A percentile compares a stretch with the other conserved stretches of the same genome.
These are phyloP conservation scores for Xylocampa areola DNA, from an alignment of 2,888 invertebrate genomes.

Conservation along the genomic window DNA sequence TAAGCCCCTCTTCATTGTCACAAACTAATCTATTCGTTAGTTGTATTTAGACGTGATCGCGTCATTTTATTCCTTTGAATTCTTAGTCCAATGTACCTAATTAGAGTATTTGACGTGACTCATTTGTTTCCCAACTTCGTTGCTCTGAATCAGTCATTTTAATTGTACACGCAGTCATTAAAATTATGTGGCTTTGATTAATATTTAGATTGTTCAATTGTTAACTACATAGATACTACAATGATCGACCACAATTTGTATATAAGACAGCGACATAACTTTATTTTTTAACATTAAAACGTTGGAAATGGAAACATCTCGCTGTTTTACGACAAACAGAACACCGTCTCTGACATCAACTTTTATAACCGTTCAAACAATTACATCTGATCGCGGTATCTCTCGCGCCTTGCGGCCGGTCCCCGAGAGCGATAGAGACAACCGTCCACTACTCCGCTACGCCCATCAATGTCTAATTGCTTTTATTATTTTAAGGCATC, in stretches of 20 bases:
- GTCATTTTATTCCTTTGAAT: slow-evolving; percentile 73
- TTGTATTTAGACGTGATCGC: slow-evolving; percentile 76
- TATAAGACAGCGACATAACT: slow-evolving; percentile 49
- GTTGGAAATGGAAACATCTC: slow-evolving; percentile 80
- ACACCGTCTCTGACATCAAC: slow-evolving; percentile 87
- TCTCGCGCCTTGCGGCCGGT: slow-evolving; percentile 67
- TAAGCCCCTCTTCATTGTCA: slow-evolving; percentile 20
- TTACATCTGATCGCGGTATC: slow-evolving; percentile 85
- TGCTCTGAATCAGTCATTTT: slow-evolving; percentile 79
- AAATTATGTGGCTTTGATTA: slow-evolving; percentile 71
- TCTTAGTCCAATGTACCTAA: slow-evolving; percentile 72
- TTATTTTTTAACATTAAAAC: slow-evolving; percentile 71
- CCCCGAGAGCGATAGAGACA: slow-evolving; percentile 74
- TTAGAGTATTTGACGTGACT: slow-evolving; percentile 72
- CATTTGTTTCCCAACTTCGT: slow-evolving; percentile 73
- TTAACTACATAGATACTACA: slow-evolving; percentile 46
- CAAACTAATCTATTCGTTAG: slow-evolving; percentile 50
- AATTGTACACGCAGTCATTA: slow-evolving; percentile 74
- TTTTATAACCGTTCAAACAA: slow-evolving; percentile 90
- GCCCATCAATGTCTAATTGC: slow-evolving; percentile 89
- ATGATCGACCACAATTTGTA: slow-evolving; percentile 50
- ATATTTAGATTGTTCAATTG: slow-evolving; percentile 67
- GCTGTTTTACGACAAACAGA: slow-evolving; percentile 87
- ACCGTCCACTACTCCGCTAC: slow-evolving; percentile 76
- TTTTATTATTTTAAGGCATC: slow-evolving; percentile 90